These are phyloP conservation scores for Grammomys surdaster DNA, from an alignment of 2,113 vertebrate species.

Conservation along the genomic window DNA sequence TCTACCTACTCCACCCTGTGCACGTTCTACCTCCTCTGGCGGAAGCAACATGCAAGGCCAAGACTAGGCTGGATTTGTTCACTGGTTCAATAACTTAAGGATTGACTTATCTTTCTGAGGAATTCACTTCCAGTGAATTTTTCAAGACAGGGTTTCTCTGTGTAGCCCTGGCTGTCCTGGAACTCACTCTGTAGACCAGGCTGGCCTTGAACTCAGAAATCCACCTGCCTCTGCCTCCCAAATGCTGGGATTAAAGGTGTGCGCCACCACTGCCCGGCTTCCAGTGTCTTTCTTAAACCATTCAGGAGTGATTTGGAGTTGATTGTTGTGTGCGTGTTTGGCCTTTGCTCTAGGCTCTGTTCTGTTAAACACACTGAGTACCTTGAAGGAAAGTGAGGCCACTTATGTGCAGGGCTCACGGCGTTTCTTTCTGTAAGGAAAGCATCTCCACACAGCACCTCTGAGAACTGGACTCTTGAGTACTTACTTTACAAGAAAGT, in stretches of 20 bases:
- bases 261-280: no score
- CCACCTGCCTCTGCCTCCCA: no score
- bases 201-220: no score
- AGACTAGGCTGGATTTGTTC: not conserved
- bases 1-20: not conserved
- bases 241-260: no score
- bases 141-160: no score
- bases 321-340: not conserved
- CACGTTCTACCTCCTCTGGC: fast-evolving
- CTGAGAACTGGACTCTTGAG: not conserved
- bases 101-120: not conserved
- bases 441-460: not conserved
- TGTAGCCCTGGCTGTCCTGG: no score
- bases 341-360: not conserved
- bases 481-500: no score
- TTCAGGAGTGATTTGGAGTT: not conserved
- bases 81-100: no score
- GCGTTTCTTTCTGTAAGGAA: not conserved
- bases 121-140: not conserved
- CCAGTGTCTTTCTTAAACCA: not conserved
- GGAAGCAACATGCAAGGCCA: fast-evolving
- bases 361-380: no score
- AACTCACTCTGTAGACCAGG: no score
- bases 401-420: fast-evolving
- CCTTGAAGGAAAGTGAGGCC: not conserved